Evolutionary conservation across 2,888 invertebrate genomes (phyloP).

Genomic region (Tenthredo distinguenda): DNA sequence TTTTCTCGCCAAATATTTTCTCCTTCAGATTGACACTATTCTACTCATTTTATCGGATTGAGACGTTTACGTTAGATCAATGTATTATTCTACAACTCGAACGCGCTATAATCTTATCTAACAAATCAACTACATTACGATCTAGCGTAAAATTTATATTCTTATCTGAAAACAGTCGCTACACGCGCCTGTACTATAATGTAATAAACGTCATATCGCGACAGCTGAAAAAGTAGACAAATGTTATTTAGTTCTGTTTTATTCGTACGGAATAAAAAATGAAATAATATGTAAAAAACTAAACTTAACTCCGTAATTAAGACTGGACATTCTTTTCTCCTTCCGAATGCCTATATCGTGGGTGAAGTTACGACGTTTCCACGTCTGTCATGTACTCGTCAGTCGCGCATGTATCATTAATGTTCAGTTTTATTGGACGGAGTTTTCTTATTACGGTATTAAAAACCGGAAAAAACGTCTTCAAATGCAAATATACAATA

Average conservation of each 20-base stretch:
- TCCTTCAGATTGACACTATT: background rate
- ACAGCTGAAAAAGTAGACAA: background rate
- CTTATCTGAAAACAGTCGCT: background rate
- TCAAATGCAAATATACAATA: background rate
- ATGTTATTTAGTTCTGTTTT: background rate
- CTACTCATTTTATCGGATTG: background rate
- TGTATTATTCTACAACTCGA: background rate
- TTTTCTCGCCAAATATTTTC: background rate
- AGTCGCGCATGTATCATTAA: background rate
- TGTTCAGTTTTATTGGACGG: background rate
- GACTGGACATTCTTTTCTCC: background rate
- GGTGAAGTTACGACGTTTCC: background rate
- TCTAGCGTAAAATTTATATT: background rate
- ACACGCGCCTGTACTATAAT: background rate
- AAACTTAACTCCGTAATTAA: background rate
- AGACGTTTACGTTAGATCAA: background rate
- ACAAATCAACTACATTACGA: background rate
- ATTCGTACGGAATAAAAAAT: background rate
- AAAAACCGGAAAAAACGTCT: background rate
- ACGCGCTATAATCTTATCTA: constrained; percentile 10
- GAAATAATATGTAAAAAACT: background rate
- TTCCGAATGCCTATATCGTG: background rate
- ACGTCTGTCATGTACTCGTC: background rate
- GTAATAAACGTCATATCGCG: background rate
- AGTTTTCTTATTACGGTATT: background rate